A percentile compares a stretch with the other conserved stretches of the same genome.
phyloP scores from a whole-genome alignment of 2,797 vertebrate species.

The Meda fulgida region DNA sequence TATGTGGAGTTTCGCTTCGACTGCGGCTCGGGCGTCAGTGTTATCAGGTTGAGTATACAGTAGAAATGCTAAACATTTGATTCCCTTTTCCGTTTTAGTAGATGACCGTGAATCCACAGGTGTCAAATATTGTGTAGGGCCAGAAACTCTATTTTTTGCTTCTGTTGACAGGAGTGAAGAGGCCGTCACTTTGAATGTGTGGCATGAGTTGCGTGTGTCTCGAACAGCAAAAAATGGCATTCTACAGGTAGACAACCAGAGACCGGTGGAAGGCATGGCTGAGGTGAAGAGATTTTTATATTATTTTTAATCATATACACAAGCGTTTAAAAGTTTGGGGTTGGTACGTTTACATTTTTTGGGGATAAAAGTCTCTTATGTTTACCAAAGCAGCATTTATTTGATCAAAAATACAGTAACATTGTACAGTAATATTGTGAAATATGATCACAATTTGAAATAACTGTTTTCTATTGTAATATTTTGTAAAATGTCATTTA shows the following conservation, averaged over 20 bases:
- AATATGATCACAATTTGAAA: background rate
- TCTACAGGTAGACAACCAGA: slow-evolving; percentile 92
- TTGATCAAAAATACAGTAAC: background rate
- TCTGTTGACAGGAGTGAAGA: slow-evolving; percentile 84
- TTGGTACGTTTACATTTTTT: background rate
- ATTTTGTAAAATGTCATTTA: no score
- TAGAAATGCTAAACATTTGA: background rate
- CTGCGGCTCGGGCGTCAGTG: slow-evolving; percentile 90
- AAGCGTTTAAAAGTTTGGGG: background rate
- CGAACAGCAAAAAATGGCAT: slow-evolving; percentile 94
- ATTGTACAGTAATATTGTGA: background rate
- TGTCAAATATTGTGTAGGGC: slow-evolving; percentile 32
- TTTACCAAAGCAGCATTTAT: background rate
- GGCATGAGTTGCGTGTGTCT: slow-evolving; percentile 91
- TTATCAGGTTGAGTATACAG: slow-evolving; percentile 82
- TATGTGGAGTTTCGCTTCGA: slow-evolving; percentile 94
- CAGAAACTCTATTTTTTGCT: background rate
- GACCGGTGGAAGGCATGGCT: slow-evolving; percentile 85
- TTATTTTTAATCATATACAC: background rate
- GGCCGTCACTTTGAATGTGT: slow-evolving; percentile 81
- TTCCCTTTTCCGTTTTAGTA: background rate
- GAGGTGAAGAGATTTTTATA: slow-evolving; percentile 77
- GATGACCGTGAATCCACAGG: slow-evolving; percentile 22
- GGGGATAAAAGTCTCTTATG: background rate
- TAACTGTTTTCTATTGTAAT: no score